Percentiles rank a stretch among this genome's conserved stretches.
Evolutionary conservation across 2,888 invertebrate species (phyloP).

Genomic region (Mesoligia furuncula): DNA sequence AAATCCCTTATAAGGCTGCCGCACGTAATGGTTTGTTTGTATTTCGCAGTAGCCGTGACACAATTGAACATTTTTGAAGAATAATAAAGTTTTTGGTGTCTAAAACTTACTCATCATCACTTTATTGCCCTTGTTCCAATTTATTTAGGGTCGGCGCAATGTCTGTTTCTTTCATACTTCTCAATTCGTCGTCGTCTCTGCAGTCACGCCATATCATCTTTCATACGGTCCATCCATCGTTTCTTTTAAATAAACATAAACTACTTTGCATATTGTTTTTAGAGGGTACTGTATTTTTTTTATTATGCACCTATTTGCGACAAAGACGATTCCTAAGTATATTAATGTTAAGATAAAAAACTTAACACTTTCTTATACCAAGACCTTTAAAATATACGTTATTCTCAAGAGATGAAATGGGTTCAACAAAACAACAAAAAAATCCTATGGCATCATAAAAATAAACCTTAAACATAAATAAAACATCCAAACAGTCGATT

Average conservation of each 20-base stretch:
- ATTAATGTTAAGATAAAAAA: not conserved
- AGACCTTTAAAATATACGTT: not conserved
- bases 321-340: not conserved
- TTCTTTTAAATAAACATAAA: not conserved
- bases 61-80: not conserved
- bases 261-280: not conserved
- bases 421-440: not conserved
- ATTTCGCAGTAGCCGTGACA: not conserved
- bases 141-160: not conserved
- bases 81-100: not conserved
- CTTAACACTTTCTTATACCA: not conserved
- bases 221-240: not conserved
- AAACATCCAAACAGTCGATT: not conserved
- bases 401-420: not conserved
- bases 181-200: not conserved
- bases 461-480: conserved; percentile 7
- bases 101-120: not conserved
- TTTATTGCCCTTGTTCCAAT: not conserved
- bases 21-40: conserved; percentile 17
- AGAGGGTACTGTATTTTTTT: not conserved
- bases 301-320: not conserved
- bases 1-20: conserved; percentile 24
- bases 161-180: not conserved
- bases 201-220: not conserved
- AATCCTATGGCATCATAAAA: not conserved